Evolutionary conservation across 2,888 invertebrate genomes (phyloP).

Genomic region (Teinopalpus imperialis): DNA sequence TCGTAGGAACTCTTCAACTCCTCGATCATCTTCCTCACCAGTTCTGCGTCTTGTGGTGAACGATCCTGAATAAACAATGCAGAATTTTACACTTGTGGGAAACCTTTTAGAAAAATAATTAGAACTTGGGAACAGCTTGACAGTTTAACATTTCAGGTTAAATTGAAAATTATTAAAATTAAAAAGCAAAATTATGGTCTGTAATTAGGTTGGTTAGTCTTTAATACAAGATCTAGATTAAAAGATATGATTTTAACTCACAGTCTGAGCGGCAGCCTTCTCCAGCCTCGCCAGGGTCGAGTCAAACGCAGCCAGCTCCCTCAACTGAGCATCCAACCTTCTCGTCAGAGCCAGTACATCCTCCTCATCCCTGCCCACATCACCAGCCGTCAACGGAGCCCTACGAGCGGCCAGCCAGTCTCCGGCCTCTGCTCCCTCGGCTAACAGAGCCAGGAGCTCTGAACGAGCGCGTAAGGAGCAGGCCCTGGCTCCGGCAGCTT

Average conservation of each 20-base stretch:
- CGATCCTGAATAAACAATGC: constrained; percentile 46
- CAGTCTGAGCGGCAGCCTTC: constrained; percentile 38
- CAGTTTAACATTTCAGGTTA: too few species aligned
- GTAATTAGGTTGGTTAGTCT: too few species aligned
- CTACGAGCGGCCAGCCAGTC: constrained; percentile 95
- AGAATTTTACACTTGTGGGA: too few species aligned
- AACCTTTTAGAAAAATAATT: too few species aligned
- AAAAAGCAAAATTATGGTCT: too few species aligned
- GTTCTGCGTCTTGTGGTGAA: constrained; percentile 51
- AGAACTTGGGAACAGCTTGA: too few species aligned
- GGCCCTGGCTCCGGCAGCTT: constrained; percentile 87
- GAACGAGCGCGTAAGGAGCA: constrained; percentile 82
- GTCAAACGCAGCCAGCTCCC: constrained; percentile 92
- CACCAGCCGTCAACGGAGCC: constrained; percentile 87
- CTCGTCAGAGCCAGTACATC: constrained; percentile 92
- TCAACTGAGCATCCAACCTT: constrained; percentile 89
- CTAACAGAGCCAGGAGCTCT: constrained; percentile 86
- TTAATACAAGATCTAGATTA: too few species aligned
- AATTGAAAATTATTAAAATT: too few species aligned
- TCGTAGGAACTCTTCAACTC: constrained; percentile 57
- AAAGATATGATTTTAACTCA: constrained; percentile 27
- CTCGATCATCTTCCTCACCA: constrained; percentile 50
- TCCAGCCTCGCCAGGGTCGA: constrained; percentile 86
- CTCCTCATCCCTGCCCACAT: constrained; percentile 96
- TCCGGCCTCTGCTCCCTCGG: constrained; percentile 94